Conservation (phyloP, 2,113 vertebrate genomes). For the Sinocyclocheilus anshuiensis region DNA sequence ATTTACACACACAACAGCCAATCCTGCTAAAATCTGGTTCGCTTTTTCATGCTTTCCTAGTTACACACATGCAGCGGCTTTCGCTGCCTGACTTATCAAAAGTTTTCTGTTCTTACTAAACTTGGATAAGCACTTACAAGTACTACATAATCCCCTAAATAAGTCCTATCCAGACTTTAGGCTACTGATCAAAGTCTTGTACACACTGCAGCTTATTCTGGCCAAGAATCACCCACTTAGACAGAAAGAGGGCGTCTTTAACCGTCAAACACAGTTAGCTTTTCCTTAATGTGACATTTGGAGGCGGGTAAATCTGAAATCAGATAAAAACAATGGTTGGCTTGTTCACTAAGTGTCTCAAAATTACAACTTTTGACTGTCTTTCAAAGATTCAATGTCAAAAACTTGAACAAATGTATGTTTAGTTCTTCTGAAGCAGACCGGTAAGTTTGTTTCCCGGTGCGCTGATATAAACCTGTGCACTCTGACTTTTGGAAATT, state of each 20-base stretch:
- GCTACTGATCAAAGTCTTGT: not conserved
- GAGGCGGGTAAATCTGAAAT: conserved; percentile 4
- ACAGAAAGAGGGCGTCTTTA: not conserved
- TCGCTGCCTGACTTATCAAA: not conserved
- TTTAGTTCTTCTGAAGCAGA: not conserved
- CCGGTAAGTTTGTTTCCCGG: not conserved
- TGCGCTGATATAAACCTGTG: not conserved
- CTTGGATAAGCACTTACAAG: conserved; percentile 19
- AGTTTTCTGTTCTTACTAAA: not conserved
- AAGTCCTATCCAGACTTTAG: conserved; percentile 8
- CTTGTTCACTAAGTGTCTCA: not conserved
- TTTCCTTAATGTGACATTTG: conserved; percentile 2
- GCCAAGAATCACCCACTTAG: not conserved
- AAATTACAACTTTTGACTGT: not conserved
- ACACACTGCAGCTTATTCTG: not conserved
- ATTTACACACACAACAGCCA: not conserved
- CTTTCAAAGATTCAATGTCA: not conserved
- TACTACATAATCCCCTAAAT: conserved; percentile 6
- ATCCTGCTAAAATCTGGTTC: not conserved
- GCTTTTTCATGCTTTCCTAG: not conserved
- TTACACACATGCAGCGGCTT: not conserved
- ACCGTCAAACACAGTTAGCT: not conserved
- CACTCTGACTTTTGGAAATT: not conserved
- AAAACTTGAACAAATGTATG: not conserved
- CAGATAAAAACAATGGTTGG: not conserved